These are phyloP conservation scores for Heliangelus exortis DNA, from an alignment of 2,797 vertebrate genomes.

Conservation along the genomic window DNA sequence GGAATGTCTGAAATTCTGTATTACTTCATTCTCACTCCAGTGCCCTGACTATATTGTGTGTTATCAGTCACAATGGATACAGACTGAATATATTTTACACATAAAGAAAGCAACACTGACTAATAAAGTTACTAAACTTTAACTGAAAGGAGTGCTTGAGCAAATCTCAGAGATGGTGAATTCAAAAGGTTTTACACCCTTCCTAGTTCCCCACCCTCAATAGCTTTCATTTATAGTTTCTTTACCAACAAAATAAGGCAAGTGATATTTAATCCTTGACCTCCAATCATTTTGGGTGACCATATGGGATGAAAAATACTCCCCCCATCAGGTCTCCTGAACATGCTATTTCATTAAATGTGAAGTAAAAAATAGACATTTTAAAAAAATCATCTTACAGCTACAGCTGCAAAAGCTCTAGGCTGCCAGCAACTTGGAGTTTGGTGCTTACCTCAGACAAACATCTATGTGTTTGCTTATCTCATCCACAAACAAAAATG, in stretches of 20 bases:
- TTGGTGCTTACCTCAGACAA: background rate
- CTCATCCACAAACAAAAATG: background rate
- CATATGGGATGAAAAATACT: background rate
- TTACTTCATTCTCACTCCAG: background rate
- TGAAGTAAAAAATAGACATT: background rate
- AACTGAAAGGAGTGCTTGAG: background rate
- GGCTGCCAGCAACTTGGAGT: background rate
- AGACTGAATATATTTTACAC: background rate
- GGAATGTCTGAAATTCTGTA: background rate
- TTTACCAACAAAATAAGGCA: background rate
- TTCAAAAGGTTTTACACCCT: background rate
- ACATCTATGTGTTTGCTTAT: background rate
- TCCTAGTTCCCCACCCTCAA: background rate
- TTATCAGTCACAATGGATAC: background rate
- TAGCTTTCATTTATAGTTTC: background rate
- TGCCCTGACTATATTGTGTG: background rate
- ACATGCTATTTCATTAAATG: background rate
- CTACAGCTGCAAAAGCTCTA: background rate
- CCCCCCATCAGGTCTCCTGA: background rate
- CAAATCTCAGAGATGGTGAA: background rate
- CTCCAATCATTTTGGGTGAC: background rate
- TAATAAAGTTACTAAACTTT: background rate
- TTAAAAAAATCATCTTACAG: background rate
- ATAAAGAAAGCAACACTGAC: background rate
- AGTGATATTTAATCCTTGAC: background rate